Conservation (phyloP, 2,797 vertebrate genomes). For the Muraenolepis orangiensis region DNA sequence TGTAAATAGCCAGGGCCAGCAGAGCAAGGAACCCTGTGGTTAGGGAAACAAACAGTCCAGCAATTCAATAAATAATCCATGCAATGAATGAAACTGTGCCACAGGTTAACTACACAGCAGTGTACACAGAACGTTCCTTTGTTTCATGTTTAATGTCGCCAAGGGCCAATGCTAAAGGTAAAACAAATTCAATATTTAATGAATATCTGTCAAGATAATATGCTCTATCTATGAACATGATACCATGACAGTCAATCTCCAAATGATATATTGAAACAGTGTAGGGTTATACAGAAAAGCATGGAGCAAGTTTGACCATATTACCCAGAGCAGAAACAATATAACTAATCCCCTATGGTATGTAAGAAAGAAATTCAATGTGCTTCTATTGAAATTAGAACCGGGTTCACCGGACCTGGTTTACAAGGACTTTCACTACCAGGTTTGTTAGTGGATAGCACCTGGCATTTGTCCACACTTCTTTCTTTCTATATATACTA, state of each 20-base stretch:
- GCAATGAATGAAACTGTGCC: neutral
- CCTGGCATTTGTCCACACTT: no score
- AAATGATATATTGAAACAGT: neutral
- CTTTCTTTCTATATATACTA: no score
- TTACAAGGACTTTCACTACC: no score
- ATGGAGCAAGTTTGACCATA: neutral
- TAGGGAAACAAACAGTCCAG: neutral
- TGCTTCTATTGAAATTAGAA: no score
- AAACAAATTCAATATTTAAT: neutral
- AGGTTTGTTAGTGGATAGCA: no score
- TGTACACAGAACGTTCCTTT: neutral
- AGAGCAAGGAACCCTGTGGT: constrained; percentile 77
- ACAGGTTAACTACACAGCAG: neutral
- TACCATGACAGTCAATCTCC: neutral
- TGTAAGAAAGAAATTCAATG: neutral
- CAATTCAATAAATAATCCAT: neutral
- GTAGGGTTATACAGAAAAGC: neutral
- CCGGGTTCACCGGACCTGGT: no score
- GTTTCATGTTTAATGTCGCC: neutral
- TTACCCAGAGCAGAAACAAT: neutral
- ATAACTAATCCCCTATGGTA: neutral
- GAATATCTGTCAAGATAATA: neutral
- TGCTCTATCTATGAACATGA: neutral
- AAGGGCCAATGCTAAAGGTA: neutral
- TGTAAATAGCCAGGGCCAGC: constrained; percentile 79